Conservation (phyloP, 2,888 invertebrate genomes). For the Tachina lurida region DNA sequence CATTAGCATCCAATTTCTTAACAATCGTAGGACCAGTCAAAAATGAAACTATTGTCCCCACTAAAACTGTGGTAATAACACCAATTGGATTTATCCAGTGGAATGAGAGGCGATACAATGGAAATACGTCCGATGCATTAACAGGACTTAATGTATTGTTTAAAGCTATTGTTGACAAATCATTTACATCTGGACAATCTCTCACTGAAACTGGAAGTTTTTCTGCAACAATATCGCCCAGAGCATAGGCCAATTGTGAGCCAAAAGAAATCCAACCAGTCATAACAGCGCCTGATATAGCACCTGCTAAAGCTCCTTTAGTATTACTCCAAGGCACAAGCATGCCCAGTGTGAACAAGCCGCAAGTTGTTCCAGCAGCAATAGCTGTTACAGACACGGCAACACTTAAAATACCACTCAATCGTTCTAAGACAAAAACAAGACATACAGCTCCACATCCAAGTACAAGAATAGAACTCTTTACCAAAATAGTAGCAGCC, state of each 20-base stretch:
- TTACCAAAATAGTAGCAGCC: constrained; percentile 86
- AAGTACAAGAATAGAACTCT: constrained; percentile 86
- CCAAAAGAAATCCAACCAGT: constrained; percentile 87
- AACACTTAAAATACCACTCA: constrained; percentile 92
- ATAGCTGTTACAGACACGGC: constrained; percentile 90
- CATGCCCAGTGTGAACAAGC: constrained; percentile 92
- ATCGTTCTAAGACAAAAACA: constrained; percentile 88
- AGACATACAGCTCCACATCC: constrained; percentile 87
- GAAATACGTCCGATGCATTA: constrained; percentile 86
- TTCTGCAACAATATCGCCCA: constrained; percentile 85
- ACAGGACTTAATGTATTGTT: constrained; percentile 77
- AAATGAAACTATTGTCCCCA: constrained; percentile 87
- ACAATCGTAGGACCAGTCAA: constrained; percentile 84
- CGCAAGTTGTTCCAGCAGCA: constrained; percentile 91
- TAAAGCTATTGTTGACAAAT: constrained; percentile 71
- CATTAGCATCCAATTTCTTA: constrained; percentile 84
- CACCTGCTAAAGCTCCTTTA: constrained; percentile 86
- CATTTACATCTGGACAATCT: constrained; percentile 79
- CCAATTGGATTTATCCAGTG: constrained; percentile 92
- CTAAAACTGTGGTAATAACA: constrained; percentile 86
- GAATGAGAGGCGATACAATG: constrained; percentile 90
- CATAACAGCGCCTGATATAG: constrained; percentile 85
- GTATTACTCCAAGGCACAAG: constrained; percentile 91
- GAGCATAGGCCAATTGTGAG: constrained; percentile 86
- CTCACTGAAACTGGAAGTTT: constrained; percentile 84